Conservation (phyloP, 2,797 vertebrate species). For the Gobionotothen gibberifrons region DNA sequence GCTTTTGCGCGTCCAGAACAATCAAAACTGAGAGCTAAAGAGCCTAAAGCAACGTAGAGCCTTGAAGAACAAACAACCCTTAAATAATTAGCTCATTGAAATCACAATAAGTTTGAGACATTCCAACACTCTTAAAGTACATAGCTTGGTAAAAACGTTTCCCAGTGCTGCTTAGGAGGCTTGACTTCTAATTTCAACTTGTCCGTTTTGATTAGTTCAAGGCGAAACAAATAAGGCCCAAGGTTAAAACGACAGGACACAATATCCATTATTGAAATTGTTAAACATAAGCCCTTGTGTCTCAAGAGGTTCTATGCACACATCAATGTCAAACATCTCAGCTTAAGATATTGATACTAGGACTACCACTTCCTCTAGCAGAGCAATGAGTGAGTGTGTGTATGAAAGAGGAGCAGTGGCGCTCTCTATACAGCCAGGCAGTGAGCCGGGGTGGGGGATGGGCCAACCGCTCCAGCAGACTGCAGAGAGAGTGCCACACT, state of each 20-base stretch:
- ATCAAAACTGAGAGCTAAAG: background rate
- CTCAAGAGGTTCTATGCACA: constrained; percentile 7
- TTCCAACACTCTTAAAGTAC: background rate
- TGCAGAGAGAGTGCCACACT: constrained; percentile 52
- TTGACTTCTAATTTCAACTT: background rate
- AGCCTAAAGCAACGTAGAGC: background rate
- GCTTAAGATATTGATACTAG: background rate
- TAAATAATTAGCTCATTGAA: no score
- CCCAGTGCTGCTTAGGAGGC: background rate
- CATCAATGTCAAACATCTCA: background rate
- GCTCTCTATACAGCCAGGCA: constrained; percentile 54
- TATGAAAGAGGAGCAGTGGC: constrained; percentile 22
- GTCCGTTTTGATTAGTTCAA: background rate
- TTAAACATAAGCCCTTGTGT: background rate
- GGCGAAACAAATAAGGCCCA: background rate
- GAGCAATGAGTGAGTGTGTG: constrained; percentile 12
- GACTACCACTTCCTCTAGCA: constrained; percentile 48
- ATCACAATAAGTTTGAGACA: background rate
- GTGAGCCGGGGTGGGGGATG: constrained; percentile 76
- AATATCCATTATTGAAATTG: background rate
- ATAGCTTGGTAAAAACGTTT: background rate
- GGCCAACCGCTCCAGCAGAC: constrained; percentile 65
- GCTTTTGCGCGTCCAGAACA: background rate
- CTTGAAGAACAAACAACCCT: background rate
- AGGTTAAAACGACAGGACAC: background rate